A percentile compares a stretch with the other conserved stretches of the same genome.
Conservation (phyloP, 1,140 invertebrate species). For the Cotesia chilonis region DNA sequence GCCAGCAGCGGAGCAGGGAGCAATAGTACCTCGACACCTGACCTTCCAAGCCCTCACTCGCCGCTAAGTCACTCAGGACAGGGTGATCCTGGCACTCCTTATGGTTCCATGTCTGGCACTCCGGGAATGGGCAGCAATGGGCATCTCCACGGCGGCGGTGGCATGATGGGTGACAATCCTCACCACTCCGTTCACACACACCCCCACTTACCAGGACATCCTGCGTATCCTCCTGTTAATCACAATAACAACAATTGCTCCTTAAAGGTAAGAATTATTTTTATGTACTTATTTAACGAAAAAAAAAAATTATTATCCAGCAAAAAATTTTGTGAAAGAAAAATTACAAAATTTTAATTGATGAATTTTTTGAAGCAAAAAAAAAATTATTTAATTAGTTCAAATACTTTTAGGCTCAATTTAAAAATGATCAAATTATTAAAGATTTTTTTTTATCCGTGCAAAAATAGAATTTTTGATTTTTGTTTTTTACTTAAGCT, state of each 20-base stretch:
- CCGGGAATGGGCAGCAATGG: conserved; percentile 61
- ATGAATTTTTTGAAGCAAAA: too few relatives aligned
- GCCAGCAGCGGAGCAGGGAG: conserved; percentile 35
- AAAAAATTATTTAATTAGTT: too few relatives aligned
- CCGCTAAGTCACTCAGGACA: conserved; percentile 47
- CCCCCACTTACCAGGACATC: conserved; percentile 59
- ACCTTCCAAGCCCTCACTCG: conserved; percentile 59
- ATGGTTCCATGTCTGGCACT: conserved; percentile 52
- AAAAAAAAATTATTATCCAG: too few relatives aligned
- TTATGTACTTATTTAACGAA: too few relatives aligned
- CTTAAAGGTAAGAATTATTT: conserved; percentile 54
- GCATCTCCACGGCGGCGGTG: conserved; percentile 56
- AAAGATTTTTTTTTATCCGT: too few relatives aligned
- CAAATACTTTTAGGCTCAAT: too few relatives aligned
- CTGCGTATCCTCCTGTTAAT: conserved; percentile 61
- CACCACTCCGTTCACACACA: conserved; percentile 61
- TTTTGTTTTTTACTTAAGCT: not conserved
- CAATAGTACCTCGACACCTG: conserved; percentile 59
- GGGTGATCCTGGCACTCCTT: conserved; percentile 48
- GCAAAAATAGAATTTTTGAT: too few relatives aligned
- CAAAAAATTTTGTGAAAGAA: too few relatives aligned
- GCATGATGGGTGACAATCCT: conserved; percentile 58
- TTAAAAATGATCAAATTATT: too few relatives aligned
- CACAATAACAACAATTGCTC: conserved; percentile 64
- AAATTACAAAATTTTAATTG: too few relatives aligned